A percentile compares a stretch with the other conserved stretches of the same genome.
These are phyloP conservation scores for Petroica traversi DNA, from an alignment of 2,113 vertebrate genomes.

Conservation along the genomic window DNA sequence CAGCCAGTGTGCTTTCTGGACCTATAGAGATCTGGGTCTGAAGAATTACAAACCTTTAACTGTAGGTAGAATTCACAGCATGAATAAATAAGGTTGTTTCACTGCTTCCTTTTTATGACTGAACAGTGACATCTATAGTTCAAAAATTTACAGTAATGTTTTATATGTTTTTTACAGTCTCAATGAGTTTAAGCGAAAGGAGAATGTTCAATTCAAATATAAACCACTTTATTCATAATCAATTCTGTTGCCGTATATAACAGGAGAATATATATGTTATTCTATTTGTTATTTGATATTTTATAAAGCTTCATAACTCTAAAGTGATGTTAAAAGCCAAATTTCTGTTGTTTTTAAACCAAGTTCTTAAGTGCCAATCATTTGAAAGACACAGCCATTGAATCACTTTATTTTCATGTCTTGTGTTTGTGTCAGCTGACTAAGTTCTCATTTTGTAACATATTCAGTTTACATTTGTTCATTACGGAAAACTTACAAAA, in stretches of 20 bases:
- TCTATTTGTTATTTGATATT: not conserved
- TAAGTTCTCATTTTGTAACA: not conserved
- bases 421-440: not conserved
- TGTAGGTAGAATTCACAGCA: not conserved
- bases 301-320: not conserved
- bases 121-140: conserved; percentile 65
- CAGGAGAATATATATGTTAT: not conserved
- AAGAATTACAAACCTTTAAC: not conserved
- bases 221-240: not conserved
- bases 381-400: not conserved
- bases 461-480: not conserved
- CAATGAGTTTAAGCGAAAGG: not conserved
- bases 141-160: not conserved
- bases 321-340: not conserved
- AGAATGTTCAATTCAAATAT: not conserved
- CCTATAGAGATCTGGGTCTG: not conserved
- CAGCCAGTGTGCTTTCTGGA: not conserved
- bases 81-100: not conserved
- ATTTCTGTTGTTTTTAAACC: not conserved
- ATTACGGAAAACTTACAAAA: not conserved
- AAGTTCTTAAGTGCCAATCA: not conserved
- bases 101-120: conserved; percentile 19
- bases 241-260: not conserved
- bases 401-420: not conserved
- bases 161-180: not conserved